Base-by-base conservation (phyloP, 2,113 vertebrate species). In the Hydropotes inermis region DNA sequence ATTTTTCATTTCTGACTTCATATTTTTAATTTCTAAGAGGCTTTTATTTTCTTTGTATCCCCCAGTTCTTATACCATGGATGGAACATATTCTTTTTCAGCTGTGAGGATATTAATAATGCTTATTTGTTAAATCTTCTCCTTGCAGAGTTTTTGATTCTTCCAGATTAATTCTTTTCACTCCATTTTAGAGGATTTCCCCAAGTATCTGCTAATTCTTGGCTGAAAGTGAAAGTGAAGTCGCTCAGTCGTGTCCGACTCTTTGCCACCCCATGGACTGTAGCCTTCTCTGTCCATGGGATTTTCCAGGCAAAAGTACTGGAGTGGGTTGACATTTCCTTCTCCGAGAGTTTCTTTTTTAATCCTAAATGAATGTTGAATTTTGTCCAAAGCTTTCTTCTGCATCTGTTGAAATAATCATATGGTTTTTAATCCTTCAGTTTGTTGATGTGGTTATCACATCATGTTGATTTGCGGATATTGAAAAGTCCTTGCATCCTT, bases 1-100 rank as follows among this genome's bases (percentile, higher is more conserved):
- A 94, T 78, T 91, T 88, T 88, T 96, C 76, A 97, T 84, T 91
- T 64, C 54, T 76, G 64, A 78, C 36, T 83, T 89, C 39, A 89
- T 13, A 87, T 52, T 54, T 95, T 87, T 91, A 57, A 94, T 76
- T 94, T 88, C 84, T 82, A 90, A 90, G 19, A 87, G 11, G 7
- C 4, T 60, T 87, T 54, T 45, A 76, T 79, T 82, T 67, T 87
- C 67, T 58, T 78, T 47, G 43, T 36, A 92, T 23, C 30, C 60
- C 45, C 19, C 70, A 8, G 30, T 92, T 88, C 47, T 84, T 83
- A 8, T 43, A 15, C 94, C 43, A 60, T 14, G 6, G 58, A 81
- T 89, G 36, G 21, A 33, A 91, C 47, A 89, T 50, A 95, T 19
- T 91, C n/a, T 94, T 43, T 94, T 90, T 87, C 54, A 93, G 47